A percentile compares a stretch with the other conserved stretches of the same genome.
These are phyloP conservation scores for Thunnus thynnus DNA, from an alignment of 2,113 vertebrate genomes.

Conservation along the genomic window DNA sequence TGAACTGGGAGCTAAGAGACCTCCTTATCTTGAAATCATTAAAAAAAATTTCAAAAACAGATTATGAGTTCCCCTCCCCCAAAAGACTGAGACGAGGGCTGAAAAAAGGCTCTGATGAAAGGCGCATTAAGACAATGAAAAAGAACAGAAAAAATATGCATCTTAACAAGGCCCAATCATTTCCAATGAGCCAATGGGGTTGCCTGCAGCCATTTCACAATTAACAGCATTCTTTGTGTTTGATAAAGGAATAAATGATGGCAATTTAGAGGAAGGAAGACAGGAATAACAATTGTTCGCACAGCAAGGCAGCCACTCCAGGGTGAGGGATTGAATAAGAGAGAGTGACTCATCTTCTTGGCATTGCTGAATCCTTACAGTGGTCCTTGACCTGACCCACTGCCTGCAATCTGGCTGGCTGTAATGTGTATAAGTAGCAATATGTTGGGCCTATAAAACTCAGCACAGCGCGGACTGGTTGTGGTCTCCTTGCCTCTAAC, in stretches of 20 bases:
- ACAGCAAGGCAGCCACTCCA: slow-evolving; percentile 36
- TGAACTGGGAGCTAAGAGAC: slow-evolving; percentile 52
- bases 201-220: slow-evolving; percentile 72
- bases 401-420: slow-evolving; percentile 15
- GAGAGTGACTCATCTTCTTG: slow-evolving; percentile 53
- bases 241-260: slow-evolving; percentile 74
- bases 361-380: slow-evolving; percentile 43
- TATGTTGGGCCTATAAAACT: not conserved
- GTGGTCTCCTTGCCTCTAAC: slow-evolving; percentile 16
- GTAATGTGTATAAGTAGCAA: slow-evolving; percentile 20
- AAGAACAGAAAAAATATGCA: slow-evolving; percentile 45
- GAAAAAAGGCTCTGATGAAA: slow-evolving; percentile 59
- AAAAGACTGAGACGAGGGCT: slow-evolving; percentile 65
- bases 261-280: slow-evolving; percentile 65
- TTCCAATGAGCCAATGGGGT: slow-evolving; percentile 69
- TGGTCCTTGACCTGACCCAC: slow-evolving; percentile 65
- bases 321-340: slow-evolving; percentile 54
- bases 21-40: slow-evolving; percentile 61
- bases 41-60: slow-evolving; percentile 60
- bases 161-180: slow-evolving; percentile 64
- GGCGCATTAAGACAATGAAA: slow-evolving; percentile 66
- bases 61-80: slow-evolving; percentile 56
- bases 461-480: not conserved
- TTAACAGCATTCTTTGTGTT: slow-evolving; percentile 73
- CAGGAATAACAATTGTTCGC: slow-evolving; percentile 56